Percentiles rank a stretch among this genome's conserved stretches.
Evolutionary conservation across 2,888 invertebrate genomes (phyloP).

Genomic region (Julus scanicus): DNA sequence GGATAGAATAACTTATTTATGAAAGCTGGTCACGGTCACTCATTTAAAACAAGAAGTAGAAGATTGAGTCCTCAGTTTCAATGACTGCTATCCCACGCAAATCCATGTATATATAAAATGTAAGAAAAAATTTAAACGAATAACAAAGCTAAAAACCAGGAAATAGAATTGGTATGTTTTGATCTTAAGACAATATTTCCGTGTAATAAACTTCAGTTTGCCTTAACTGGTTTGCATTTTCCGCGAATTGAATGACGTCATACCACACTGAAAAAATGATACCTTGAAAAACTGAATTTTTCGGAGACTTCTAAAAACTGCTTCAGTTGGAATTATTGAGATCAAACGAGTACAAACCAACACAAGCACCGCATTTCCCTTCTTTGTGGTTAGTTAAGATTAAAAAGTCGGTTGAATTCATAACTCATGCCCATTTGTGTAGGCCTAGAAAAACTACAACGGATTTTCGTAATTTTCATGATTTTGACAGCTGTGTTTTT

Average conservation of each 20-base stretch:
- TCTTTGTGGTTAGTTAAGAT: background rate
- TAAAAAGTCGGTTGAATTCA: background rate
- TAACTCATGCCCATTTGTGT: background rate
- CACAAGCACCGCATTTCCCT: background rate
- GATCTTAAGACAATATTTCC: background rate
- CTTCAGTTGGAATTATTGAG: background rate
- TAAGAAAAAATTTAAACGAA: background rate
- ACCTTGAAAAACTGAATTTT: background rate
- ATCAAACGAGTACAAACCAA: background rate
- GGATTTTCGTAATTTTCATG: background rate
- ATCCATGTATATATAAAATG: background rate
- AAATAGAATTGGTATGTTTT: background rate
- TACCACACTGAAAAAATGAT: background rate
- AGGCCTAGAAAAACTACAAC: background rate
- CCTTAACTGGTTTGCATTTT: background rate
- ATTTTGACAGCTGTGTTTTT: background rate
- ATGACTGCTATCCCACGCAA: background rate
- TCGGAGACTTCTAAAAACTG: conserved; percentile 8
- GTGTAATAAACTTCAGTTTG: background rate
- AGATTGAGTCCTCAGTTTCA: background rate
- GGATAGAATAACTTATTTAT: background rate
- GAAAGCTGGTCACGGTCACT: no score
- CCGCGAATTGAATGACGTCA: background rate
- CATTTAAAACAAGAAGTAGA: background rate
- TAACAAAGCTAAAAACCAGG: background rate